Percentiles rank a stretch among this genome's conserved stretches.
Conservation (phyloP, 2,113 vertebrate genomes). For the Melanostigma gelatinosum region DNA sequence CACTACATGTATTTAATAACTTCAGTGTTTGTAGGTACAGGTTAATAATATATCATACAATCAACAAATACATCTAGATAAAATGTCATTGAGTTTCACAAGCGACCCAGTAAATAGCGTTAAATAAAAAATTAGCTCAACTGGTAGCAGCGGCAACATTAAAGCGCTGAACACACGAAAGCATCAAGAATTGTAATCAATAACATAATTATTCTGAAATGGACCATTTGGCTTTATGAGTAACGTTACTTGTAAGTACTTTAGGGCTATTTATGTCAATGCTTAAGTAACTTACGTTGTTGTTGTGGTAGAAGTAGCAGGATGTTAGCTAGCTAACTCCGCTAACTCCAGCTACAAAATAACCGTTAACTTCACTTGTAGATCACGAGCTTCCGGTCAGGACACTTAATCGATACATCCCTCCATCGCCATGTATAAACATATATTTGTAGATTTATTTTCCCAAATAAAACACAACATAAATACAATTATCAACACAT, state of each 20-base stretch:
- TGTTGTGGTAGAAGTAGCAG: conserved; percentile 10
- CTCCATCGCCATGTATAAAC: rapidly evolving
- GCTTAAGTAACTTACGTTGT: conserved; percentile 12
- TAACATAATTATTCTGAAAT: neutral
- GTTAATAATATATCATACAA: no score
- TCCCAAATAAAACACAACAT: neutral
- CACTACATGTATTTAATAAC: no score
- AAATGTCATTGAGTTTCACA: neutral
- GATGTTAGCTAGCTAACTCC: conserved; percentile 25
- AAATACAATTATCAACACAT: neutral
- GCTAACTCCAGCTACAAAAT: conserved; percentile 33
- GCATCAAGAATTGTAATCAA: neutral
- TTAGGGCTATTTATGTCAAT: neutral
- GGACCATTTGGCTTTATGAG: neutral
- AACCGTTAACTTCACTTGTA: neutral
- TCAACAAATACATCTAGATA: no score
- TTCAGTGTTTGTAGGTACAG: no score
- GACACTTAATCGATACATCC: neutral
- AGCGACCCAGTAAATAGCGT: neutral
- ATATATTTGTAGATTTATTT: neutral
- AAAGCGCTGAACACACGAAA: neutral
- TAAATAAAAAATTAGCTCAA: neutral
- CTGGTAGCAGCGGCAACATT: neutral
- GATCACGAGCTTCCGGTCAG: neutral
- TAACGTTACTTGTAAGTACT: neutral